Evolutionary conservation across 1,140 invertebrate genomes (phyloP).

Genomic region (Maconellicoccus hirsutus): DNA sequence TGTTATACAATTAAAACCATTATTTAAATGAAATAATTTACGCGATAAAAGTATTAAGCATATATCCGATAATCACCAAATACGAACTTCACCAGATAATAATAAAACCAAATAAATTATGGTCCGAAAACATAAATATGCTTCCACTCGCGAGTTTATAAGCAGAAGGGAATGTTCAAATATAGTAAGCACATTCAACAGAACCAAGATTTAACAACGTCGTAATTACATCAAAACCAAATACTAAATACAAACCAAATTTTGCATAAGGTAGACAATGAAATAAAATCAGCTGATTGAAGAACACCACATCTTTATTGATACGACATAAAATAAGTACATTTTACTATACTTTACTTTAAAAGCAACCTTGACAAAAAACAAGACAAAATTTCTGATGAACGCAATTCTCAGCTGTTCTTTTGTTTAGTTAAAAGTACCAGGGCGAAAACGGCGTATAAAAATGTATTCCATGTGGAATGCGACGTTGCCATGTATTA

Average conservation of each 20-base stretch:
- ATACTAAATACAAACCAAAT: neutral
- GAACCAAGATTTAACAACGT: neutral
- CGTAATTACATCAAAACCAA: neutral
- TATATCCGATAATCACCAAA: neutral
- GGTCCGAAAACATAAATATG: neutral
- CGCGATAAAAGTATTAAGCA: neutral
- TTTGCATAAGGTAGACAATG: constrained; percentile 3
- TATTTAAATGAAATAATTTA: neutral
- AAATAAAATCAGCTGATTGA: neutral
- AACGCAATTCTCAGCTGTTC: constrained; percentile 7
- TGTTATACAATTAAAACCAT: neutral
- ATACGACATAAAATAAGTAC: neutral
- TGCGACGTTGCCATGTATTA: neutral
- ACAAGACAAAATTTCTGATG: constrained; percentile 5
- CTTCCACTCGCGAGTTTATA: neutral
- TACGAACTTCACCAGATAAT: neutral
- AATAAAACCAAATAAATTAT: neutral
- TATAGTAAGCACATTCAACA: neutral
- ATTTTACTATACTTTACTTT: constrained; percentile 1
- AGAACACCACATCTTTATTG: constrained; percentile 8
- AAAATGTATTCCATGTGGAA: neutral
- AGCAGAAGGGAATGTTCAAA: neutral
- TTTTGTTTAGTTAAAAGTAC: neutral
- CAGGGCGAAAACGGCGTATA: neutral
- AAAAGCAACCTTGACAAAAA: constrained; percentile 4